Conservation (phyloP, 1,140 invertebrate genomes). For the Drosophila quadrilineata region DNA sequence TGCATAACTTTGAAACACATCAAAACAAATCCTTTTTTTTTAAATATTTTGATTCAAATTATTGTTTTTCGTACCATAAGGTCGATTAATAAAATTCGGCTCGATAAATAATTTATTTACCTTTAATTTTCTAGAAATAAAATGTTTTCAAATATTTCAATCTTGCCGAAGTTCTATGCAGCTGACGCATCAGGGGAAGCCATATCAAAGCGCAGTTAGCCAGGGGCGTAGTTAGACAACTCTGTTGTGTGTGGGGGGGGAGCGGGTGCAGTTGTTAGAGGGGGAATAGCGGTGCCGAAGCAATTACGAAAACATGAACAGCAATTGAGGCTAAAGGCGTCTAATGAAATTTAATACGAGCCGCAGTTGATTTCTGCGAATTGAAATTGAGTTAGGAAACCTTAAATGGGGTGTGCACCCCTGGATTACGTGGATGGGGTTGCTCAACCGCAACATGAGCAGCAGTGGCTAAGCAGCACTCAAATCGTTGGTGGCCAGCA, state of each 20-base stretch:
- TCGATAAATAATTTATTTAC: too few species aligned
- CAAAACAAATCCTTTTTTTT: too few species aligned
- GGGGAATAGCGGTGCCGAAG: conserved; percentile 27
- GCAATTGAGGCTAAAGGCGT: conserved; percentile 52
- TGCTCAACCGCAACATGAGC: conserved; percentile 21
- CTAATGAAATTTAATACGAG: conserved; percentile 59
- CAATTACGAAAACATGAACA: conserved; percentile 75
- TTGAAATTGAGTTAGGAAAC: conserved; percentile 43
- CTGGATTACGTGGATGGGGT: background rate
- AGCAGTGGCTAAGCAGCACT: background rate
- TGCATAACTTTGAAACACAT: too few species aligned
- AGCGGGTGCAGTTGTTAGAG: background rate
- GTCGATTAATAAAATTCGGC: too few species aligned
- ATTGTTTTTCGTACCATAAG: too few species aligned
- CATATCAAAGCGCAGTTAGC: too few species aligned
- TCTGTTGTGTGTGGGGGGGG: background rate
- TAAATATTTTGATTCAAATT: too few species aligned
- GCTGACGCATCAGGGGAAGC: too few species aligned
- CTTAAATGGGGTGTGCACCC: conserved; percentile 33
- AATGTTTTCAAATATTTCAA: too few species aligned
- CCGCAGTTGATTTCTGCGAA: conserved; percentile 47
- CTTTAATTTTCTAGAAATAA: too few species aligned
- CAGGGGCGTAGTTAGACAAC: too few species aligned
- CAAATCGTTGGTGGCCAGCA: conserved; percentile 17
- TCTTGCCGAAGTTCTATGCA: too few species aligned